A percentile compares a stretch with the other conserved stretches of the same genome.
Evolutionary conservation across 2,113 vertebrate species (phyloP).

Genomic region (Tringa solitaria): DNA sequence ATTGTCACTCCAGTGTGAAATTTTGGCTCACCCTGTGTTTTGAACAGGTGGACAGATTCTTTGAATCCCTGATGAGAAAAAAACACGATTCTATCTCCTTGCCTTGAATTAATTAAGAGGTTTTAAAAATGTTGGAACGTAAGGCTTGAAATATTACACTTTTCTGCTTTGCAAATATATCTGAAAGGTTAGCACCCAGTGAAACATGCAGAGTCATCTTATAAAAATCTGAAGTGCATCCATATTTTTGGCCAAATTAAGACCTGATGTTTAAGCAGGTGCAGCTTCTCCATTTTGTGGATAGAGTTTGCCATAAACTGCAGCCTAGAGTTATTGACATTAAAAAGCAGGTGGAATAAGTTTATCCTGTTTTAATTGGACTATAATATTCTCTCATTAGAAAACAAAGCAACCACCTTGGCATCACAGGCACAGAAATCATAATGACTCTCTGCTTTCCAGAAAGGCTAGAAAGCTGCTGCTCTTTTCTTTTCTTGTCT

Average conservation of each 20-base stretch:
- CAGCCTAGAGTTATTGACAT: conserved; percentile 21
- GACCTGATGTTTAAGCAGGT: conserved; percentile 26
- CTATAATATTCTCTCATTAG: conserved; percentile 57
- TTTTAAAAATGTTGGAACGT: conserved; percentile 58
- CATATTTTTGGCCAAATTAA: background rate
- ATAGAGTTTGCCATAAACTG: background rate
- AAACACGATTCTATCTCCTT: conserved; percentile 49
- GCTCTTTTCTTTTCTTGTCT: background rate
- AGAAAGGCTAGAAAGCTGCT: background rate
- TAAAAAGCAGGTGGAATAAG: conserved; percentile 51
- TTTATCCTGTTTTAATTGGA: conserved; percentile 64
- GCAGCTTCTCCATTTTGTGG: background rate
- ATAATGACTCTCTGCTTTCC: conserved; percentile 5
- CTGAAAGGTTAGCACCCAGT: conserved; percentile 24
- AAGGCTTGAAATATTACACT: conserved; percentile 46
- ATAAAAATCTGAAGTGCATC: background rate
- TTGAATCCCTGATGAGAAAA: conserved; percentile 56
- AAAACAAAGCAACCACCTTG: conserved; percentile 44
- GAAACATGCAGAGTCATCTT: background rate
- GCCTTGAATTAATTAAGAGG: conserved; percentile 62
- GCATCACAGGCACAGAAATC: conserved; percentile 34
- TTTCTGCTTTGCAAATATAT: conserved; percentile 37
- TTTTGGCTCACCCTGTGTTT: conserved; percentile 57
- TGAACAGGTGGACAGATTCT: conserved; percentile 46
- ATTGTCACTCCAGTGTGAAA: conserved; percentile 14